These are phyloP conservation scores for Drosophila oshimai DNA, from an alignment of 1,140 invertebrate genomes.

Conservation along the genomic window DNA sequence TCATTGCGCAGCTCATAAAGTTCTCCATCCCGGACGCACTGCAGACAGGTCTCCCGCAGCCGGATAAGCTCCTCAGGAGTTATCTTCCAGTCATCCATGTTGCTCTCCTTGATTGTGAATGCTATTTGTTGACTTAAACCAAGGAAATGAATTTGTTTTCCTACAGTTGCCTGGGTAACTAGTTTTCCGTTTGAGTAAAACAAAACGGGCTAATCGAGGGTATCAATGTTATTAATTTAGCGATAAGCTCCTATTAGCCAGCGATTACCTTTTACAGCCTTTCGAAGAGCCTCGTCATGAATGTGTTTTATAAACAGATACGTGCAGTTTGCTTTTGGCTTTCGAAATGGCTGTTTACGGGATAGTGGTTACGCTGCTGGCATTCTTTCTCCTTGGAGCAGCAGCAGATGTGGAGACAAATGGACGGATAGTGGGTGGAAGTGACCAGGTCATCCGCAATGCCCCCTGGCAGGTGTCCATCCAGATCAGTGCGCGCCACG, in stretches of 20 bases:
- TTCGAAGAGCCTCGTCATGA: conserved; percentile 30
- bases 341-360: background rate
- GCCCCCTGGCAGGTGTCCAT: conserved; percentile 86
- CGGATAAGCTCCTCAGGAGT: conserved; percentile 63
- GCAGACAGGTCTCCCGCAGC: conserved; percentile 52
- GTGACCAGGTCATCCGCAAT: conserved; percentile 82
- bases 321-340: conserved; percentile 29
- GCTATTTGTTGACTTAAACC: background rate
- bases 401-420: background rate
- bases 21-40: conserved; percentile 82
- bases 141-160: conserved; percentile 33
- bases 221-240: conserved; percentile 2
- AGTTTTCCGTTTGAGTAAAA: background rate
- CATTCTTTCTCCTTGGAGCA: background rate
- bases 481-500: conserved; percentile 83
- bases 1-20: conserved; percentile 85
- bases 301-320: background rate
- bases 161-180: conserved; percentile 55
- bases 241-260: conserved; percentile 53
- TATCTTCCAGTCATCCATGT: conserved; percentile 50
- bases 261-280: conserved; percentile 60
- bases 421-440: conserved; percentile 84
- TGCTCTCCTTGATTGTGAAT: background rate
- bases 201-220: background rate
- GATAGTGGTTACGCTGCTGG: background rate